Percentiles rank a stretch among this genome's conserved stretches.
These are phyloP conservation scores for Eudyptes chrysolophus DNA, from an alignment of 2,113 vertebrate genomes.

Conservation along the genomic window DNA sequence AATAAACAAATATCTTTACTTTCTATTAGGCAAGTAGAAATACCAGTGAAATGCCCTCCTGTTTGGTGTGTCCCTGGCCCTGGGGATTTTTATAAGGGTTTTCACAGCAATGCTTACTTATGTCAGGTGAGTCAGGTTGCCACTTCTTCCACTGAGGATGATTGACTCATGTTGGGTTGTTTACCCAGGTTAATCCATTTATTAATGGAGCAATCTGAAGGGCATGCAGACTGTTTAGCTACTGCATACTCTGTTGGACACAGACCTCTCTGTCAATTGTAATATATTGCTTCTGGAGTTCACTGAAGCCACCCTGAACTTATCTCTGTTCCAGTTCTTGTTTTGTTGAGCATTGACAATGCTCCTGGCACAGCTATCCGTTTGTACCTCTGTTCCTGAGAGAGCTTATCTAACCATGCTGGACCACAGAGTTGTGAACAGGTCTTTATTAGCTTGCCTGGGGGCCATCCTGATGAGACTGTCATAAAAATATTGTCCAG, in stretches of 20 bases:
- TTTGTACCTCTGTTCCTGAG: background rate
- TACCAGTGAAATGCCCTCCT: background rate
- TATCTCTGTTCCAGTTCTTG: background rate
- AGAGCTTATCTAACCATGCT: background rate
- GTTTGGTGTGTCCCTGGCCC: background rate
- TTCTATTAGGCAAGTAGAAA: background rate
- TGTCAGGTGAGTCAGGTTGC: background rate
- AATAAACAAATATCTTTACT: background rate
- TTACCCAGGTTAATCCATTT: background rate
- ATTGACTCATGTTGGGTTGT: background rate
- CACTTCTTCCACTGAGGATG: background rate
- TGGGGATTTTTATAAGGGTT: background rate
- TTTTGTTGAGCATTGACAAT: background rate
- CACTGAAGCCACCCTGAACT: background rate
- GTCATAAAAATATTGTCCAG: background rate
- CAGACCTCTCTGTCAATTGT: background rate
- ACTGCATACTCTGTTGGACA: background rate
- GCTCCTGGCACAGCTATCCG: background rate
- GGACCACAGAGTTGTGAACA: background rate
- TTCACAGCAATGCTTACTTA: background rate
- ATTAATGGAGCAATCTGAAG: background rate
- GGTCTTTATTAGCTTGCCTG: background rate
- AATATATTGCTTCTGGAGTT: background rate
- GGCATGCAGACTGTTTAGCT: background rate
- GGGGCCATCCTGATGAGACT: background rate